Evolutionary conservation across 2,113 vertebrate species (phyloP).

Genomic region (Chiloscyllium plagiosum): DNA sequence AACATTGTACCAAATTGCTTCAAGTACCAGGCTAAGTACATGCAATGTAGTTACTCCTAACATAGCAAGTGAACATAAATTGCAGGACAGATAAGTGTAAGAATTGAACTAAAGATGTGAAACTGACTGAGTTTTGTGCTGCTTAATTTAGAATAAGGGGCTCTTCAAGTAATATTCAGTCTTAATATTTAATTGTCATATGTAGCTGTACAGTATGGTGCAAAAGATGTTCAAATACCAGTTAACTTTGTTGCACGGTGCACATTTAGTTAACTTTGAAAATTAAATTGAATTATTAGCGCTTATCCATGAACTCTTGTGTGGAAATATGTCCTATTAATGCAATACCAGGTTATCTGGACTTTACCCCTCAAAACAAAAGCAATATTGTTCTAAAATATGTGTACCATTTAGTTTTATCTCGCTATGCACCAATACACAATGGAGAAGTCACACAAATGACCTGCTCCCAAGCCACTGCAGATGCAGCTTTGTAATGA

Average conservation of each 20-base stretch:
- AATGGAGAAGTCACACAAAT: not conserved
- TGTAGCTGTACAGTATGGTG: not conserved
- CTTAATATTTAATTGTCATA: not conserved
- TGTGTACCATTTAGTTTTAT: not conserved
- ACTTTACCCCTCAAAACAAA: not conserved
- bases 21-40: not conserved
- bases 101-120: not conserved
- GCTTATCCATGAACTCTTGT: not conserved
- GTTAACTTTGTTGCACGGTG: not conserved
- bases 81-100: not conserved
- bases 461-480: not conserved
- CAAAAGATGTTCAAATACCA: not conserved
- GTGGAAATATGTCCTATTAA: not conserved
- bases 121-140: not conserved
- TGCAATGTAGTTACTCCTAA: not conserved
- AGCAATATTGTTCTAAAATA: not conserved
- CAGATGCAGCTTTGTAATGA: constrained; percentile 4
- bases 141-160: not conserved
- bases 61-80: not conserved
- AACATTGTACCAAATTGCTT: not conserved
- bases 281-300: not conserved
- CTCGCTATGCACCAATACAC: not conserved
- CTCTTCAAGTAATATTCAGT: not conserved
- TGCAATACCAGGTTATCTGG: not conserved
- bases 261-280: not conserved